Evolutionary conservation across 2,797 vertebrate species (phyloP).

Genomic region (Lutjanus argentimaculatus): DNA sequence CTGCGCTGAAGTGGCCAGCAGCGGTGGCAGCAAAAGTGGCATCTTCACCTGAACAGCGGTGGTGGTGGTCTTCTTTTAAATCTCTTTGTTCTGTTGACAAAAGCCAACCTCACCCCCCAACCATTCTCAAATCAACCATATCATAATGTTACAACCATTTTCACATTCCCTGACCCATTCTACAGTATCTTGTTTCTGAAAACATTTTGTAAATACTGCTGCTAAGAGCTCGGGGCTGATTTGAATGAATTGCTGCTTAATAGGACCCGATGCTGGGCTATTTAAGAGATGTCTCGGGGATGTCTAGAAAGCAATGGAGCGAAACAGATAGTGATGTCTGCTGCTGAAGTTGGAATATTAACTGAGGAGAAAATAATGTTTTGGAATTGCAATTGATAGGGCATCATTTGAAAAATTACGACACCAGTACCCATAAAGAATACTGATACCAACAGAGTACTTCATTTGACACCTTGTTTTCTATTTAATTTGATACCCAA

Average conservation of each 20-base stretch:
- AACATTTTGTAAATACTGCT: neutral
- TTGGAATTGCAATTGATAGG: neutral
- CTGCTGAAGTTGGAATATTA: neutral
- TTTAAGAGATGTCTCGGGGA: neutral
- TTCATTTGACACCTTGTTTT: too few relatives aligned
- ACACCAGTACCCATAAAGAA: too few relatives aligned
- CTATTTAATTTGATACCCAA: too few relatives aligned
- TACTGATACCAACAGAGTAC: too few relatives aligned
- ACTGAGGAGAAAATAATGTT: neutral
- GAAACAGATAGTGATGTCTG: neutral
- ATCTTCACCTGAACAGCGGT: neutral
- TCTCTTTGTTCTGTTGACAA: conserved; percentile 9
- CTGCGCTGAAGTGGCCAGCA: conserved; percentile 7
- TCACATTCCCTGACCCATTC: neutral
- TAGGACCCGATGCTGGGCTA: neutral
- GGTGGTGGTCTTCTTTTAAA: conserved; percentile 16
- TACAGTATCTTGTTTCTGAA: neutral
- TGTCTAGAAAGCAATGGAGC: neutral
- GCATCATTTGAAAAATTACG: too few relatives aligned
- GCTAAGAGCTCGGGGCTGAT: neutral
- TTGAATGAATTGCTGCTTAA: neutral
- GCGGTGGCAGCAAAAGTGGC: neutral
- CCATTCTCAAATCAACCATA: neutral
- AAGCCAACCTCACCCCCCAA: too few relatives aligned
- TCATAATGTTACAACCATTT: neutral